phyloP scores from a whole-genome alignment of 2,113 vertebrate genomes.

The Corynorhinus townsendii region DNA sequence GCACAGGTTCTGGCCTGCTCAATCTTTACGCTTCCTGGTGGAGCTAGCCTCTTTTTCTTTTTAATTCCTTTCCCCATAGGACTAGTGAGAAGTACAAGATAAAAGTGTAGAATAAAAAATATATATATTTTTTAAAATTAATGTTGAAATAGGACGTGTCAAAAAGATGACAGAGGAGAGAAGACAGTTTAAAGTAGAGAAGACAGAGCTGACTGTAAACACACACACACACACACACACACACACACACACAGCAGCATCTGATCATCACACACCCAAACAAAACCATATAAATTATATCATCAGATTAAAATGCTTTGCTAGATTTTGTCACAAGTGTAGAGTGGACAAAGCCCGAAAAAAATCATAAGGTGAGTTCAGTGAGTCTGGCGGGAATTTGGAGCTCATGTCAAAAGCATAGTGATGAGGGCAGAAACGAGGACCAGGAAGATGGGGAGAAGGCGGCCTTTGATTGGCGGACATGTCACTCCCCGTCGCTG shows the following conservation, averaged over 20 bases:
- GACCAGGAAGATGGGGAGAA: not conserved
- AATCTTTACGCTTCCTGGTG: not conserved
- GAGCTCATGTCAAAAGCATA: not conserved
- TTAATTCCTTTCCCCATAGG: not conserved
- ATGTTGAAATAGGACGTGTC: not conserved
- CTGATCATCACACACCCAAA: not conserved
- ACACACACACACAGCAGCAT: not conserved
- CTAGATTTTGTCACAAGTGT: not conserved
- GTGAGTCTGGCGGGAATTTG: not conserved
- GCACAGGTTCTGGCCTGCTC: not conserved
- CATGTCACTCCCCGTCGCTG: accelerated
- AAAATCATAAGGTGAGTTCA: not conserved
- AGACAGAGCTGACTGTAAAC: not conserved
- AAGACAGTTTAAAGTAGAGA: not conserved
- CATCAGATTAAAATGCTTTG: not conserved
- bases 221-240: not conserved
- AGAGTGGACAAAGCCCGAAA: not conserved
- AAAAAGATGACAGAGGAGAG: not conserved
- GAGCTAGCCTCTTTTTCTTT: not conserved
- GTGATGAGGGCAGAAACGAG: not conserved
- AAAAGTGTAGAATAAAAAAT: not conserved
- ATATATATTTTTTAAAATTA: not conserved
- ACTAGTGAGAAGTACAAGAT: not conserved
- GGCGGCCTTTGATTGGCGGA: not conserved
- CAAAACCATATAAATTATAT: not conserved